phyloP scores from a whole-genome alignment of 2,797 vertebrate genomes.

The Liasis olivaceus region DNA sequence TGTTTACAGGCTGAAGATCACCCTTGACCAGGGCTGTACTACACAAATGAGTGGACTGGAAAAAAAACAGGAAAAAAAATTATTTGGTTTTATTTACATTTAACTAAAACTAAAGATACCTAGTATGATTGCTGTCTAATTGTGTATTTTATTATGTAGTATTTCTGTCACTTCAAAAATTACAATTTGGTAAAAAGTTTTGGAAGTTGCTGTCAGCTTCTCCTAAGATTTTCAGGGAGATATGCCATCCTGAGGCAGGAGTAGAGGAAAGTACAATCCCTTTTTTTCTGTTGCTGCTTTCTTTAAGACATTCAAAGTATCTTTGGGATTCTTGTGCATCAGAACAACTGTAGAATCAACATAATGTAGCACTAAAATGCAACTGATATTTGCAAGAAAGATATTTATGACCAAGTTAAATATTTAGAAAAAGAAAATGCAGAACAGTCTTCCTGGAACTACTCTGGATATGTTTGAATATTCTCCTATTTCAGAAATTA shows the following conservation, averaged over 20 bases:
- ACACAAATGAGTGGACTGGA: too few relatives aligned
- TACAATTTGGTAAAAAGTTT: not conserved
- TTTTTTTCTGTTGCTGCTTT: not conserved
- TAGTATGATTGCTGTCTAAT: not conserved
- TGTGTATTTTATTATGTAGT: not conserved
- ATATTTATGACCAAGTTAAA: not conserved
- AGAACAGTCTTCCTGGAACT: not conserved
- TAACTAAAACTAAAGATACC: not conserved
- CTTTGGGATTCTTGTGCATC: not conserved
- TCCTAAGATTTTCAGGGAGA: not conserved
- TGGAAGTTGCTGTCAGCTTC: not conserved
- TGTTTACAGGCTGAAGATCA: too few relatives aligned
- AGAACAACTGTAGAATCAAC: not conserved
- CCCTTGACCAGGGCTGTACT: too few relatives aligned
- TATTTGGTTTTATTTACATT: too few relatives aligned
- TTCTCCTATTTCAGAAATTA: not conserved
- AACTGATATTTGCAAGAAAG: not conserved
- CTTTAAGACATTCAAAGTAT: not conserved
- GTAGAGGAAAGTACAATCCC: not conserved
- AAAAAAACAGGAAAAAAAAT: too few relatives aligned
- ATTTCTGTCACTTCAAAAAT: not conserved
- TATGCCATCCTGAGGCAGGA: not conserved
- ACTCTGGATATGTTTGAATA: not conserved
- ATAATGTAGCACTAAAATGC: not conserved
- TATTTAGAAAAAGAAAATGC: not conserved